Evolutionary conservation across 2,113 vertebrate genomes (phyloP).

Genomic region (Mystacornis crossleyi): DNA sequence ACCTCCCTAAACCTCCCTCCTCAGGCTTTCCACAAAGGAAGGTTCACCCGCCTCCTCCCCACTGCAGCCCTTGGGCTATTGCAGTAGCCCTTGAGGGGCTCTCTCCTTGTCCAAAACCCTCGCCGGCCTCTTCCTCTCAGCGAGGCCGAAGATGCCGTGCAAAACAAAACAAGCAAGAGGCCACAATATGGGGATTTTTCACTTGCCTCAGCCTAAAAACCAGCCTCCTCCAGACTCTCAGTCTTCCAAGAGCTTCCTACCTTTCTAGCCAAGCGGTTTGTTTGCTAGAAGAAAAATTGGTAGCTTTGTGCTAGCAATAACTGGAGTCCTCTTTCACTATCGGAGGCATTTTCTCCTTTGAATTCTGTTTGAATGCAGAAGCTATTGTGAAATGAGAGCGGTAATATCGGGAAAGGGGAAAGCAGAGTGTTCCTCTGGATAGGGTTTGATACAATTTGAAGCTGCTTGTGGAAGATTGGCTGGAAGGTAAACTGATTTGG

Average conservation of each 20-base stretch:
- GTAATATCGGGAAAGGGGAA: not conserved
- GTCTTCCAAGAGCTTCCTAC: constrained; percentile 18
- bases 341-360: not conserved
- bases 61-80: not conserved
- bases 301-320: not conserved
- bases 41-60: not conserved
- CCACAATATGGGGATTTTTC: not conserved
- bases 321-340: not conserved
- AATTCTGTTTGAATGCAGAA: not conserved
- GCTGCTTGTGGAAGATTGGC: not conserved
- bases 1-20: not conserved
- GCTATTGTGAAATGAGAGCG: not conserved
- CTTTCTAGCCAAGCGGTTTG: not conserved
- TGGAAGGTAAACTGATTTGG: constrained; percentile 38
- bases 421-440: not conserved
- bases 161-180: not conserved
- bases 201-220: not conserved
- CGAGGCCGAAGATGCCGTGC: not conserved
- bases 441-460: constrained; percentile 32
- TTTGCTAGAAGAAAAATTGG: not conserved
- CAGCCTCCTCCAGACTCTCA: not conserved
- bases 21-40: not conserved
- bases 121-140: fast-evolving
- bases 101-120: not conserved
- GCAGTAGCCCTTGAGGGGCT: not conserved